A percentile compares a stretch with the other conserved stretches of the same genome.
Evolutionary conservation across 2,113 vertebrate genomes (phyloP).

Genomic region (Notechis scutatus): DNA sequence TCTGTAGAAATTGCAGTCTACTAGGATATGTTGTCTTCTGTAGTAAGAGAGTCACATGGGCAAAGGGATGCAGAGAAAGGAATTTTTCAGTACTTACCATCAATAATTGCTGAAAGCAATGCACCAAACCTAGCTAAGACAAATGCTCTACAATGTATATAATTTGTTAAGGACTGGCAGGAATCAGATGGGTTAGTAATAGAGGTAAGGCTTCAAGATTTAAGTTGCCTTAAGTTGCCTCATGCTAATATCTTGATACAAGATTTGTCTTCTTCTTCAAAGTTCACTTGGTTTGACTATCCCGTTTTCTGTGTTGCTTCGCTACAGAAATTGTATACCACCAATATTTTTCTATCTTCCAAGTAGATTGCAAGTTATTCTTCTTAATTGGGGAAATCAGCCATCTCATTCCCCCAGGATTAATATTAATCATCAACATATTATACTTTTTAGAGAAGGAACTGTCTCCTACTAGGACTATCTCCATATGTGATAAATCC

Average conservation of each 20-base stretch:
- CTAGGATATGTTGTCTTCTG: neutral
- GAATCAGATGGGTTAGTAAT: neutral
- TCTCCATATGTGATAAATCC: neutral
- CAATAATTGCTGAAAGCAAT: neutral
- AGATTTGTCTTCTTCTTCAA: neutral
- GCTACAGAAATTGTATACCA: neutral
- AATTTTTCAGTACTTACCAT: neutral
- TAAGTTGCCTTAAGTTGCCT: neutral
- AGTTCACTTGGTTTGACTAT: neutral
- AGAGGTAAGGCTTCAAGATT: neutral
- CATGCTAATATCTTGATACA: neutral
- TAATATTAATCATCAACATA: neutral
- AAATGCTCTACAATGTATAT: neutral
- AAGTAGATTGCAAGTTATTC: neutral
- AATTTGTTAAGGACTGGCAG: neutral
- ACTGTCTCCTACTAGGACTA: neutral
- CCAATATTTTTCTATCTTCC: neutral
- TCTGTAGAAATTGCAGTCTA: neutral
- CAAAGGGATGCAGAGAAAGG: neutral
- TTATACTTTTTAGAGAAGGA: neutral
- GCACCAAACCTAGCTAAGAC: neutral
- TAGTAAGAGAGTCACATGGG: neutral
- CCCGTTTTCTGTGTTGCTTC: neutral
- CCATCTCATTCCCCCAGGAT: neutral
- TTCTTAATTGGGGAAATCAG: neutral